Percentiles rank a stretch among this genome's conserved stretches.
phyloP scores from a whole-genome alignment of 1,140 invertebrate genomes.

The Psilanteris sp. region DNA sequence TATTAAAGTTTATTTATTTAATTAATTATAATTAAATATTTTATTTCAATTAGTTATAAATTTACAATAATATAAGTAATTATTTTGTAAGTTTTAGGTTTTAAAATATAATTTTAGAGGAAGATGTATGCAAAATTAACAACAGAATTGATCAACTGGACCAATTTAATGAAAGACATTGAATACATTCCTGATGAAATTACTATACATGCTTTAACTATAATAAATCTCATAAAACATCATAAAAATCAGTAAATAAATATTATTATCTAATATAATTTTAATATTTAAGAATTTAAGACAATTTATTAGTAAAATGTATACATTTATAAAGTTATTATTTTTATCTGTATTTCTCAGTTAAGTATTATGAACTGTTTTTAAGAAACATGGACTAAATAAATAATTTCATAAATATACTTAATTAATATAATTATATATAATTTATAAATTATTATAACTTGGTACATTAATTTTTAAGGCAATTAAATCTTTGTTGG shows the following conservation, averaged over 20 bases:
- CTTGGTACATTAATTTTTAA: conserved; percentile 14
- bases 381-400: no score
- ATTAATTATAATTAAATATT: no score
- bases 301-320: no score
- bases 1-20: no score
- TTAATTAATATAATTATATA: no score
- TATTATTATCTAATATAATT: conserved; percentile 1
- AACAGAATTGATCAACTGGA: conserved; percentile 65
- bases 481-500: conserved; percentile 52
- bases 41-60: neutral
- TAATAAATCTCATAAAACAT: conserved; percentile 51
- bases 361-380: no score
- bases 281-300: neutral
- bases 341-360: no score
- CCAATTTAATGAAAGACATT: conserved; percentile 61
- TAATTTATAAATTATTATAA: no score
- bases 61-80: neutral
- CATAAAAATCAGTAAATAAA: conserved; percentile 65
- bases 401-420: no score
- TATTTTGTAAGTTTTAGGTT: no score
- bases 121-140: conserved; percentile 50
- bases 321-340: no score
- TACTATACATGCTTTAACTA: conserved; percentile 61
- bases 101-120: conserved; percentile 30
- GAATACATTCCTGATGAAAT: conserved; percentile 68